A percentile compares a stretch with the other conserved stretches of the same genome.
Conservation (phyloP, 92 coral and sea anemone species). For the Muricea muricata region DNA sequence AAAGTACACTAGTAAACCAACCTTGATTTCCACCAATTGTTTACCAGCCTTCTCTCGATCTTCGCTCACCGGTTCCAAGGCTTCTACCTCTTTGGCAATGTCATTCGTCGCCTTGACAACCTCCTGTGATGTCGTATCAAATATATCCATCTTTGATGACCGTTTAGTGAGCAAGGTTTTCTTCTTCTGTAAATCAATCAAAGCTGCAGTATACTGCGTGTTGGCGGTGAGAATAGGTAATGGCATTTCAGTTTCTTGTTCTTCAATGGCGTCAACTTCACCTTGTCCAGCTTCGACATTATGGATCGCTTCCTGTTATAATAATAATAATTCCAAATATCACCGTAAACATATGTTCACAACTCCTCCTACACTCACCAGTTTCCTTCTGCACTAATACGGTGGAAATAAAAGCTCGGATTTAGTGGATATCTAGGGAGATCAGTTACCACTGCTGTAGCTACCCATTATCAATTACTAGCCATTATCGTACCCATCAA, state of each 20-base stretch:
- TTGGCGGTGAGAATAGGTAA: slow-evolving; percentile 11
- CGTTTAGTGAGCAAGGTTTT: slow-evolving; percentile 73
- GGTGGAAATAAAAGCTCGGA: too few species aligned
- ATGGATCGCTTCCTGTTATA: slow-evolving; percentile 24
- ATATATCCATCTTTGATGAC: slow-evolving; percentile 75
- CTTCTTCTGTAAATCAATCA: slow-evolving; percentile 31
- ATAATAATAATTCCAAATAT: too few species aligned
- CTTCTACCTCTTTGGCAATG: slow-evolving; percentile 71
- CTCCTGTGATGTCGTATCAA: slow-evolving; percentile 74
- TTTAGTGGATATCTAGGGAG: too few species aligned
- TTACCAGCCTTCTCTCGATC: slow-evolving; percentile 83
- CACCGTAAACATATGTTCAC: too few species aligned
- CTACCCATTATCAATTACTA: too few species aligned
- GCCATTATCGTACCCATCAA: too few species aligned
- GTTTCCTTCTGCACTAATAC: too few species aligned
- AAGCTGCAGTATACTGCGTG: slow-evolving; percentile 32
- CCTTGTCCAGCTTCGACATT: slow-evolving; percentile 74
- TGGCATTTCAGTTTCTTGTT: slow-evolving; percentile 1
- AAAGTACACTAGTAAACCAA: too few species aligned
- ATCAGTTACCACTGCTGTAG: too few species aligned
- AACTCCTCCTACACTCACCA: too few species aligned
- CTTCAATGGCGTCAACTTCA: slow-evolving; percentile 77
- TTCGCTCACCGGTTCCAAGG: slow-evolving; percentile 76
- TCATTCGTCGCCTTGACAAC: slow-evolving; percentile 74
- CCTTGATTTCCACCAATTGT: slow-evolving; percentile 76